These are phyloP conservation scores for Corythornis vintsioides DNA, from an alignment of 2,113 vertebrate species.

Conservation along the genomic window DNA sequence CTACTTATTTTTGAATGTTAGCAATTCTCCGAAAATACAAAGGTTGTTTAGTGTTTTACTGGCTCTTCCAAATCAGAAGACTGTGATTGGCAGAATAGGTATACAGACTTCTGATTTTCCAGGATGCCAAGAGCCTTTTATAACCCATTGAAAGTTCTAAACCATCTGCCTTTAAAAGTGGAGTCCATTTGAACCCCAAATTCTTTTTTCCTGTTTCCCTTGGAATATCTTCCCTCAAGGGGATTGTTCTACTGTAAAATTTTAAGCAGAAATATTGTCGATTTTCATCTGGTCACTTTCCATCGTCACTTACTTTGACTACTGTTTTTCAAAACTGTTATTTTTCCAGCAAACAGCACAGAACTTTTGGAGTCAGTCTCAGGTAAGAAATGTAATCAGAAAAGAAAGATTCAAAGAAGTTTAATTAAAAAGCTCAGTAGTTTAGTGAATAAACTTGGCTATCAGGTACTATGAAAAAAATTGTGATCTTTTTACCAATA, in stretches of 20 bases:
- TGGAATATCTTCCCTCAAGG: neutral
- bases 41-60: neutral
- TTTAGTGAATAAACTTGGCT: neutral
- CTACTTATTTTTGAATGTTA: neutral
- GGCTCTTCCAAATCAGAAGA: neutral
- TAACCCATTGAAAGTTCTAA: neutral
- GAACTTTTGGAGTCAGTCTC: neutral
- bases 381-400: neutral
- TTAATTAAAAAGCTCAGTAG: neutral
- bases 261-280: neutral
- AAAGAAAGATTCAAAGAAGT: neutral
- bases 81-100: neutral
- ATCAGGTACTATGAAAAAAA: neutral
- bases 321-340: neutral
- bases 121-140: neutral
- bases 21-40: neutral
- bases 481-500: neutral
- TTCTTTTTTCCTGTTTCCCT: neutral
- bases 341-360: neutral
- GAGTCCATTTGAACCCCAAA: neutral
- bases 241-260: neutral
- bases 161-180: accelerated
- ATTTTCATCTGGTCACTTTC: neutral
- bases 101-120: neutral
- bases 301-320: neutral